A percentile compares a stretch with the other conserved stretches of the same genome.
phyloP scores from a whole-genome alignment of 2,888 invertebrate genomes.

The Nysson spinosus region DNA sequence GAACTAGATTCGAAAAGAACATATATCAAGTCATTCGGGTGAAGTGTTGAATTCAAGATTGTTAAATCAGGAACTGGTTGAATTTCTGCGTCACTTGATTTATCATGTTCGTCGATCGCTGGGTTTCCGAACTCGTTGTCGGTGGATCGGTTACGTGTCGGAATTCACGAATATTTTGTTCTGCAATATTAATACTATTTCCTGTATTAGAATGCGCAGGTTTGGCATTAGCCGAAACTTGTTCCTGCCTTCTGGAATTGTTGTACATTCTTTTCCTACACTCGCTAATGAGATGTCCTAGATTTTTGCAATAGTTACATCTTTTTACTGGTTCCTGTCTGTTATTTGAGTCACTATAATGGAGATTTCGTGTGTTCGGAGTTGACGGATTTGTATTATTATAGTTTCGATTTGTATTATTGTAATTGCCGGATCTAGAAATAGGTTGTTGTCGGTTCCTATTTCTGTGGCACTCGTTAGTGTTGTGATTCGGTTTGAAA shows the following conservation, averaged over 20 bases:
- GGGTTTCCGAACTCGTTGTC: neutral
- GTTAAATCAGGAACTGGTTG: neutral
- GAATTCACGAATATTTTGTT: neutral
- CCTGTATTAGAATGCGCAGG: neutral
- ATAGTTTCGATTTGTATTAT: neutral
- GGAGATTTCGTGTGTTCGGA: neutral
- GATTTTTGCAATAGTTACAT: constrained; percentile 4
- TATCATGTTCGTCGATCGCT: neutral
- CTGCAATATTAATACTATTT: neutral
- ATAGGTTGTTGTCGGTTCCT: neutral
- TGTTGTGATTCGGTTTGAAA: neutral
- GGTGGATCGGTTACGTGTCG: neutral
- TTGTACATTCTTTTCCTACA: constrained; percentile 2
- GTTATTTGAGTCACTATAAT: neutral
- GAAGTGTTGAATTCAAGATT: neutral
- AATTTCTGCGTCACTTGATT: neutral
- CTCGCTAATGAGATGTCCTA: constrained; percentile 3
- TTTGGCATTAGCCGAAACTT: neutral
- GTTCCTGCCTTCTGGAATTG: neutral
- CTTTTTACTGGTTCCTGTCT: too few species aligned
- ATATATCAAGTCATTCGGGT: neutral
- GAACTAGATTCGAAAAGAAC: neutral
- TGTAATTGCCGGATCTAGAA: neutral
- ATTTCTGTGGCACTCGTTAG: neutral
- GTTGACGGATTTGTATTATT: neutral